These are phyloP conservation scores for Enteromius argenteus DNA, from an alignment of 2,797 vertebrate genomes.

Conservation along the genomic window DNA sequence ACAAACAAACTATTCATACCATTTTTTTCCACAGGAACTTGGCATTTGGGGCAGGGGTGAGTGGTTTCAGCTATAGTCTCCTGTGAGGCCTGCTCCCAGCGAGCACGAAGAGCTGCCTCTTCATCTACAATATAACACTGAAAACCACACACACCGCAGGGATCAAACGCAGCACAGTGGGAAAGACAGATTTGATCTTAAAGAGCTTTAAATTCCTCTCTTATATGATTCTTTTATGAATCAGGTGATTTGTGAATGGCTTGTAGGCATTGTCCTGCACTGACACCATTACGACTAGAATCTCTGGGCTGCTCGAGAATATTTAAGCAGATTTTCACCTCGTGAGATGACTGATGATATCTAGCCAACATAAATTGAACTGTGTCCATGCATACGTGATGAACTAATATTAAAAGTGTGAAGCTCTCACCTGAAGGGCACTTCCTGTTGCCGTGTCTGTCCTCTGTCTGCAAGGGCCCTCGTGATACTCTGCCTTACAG, in stretches of 20 bases:
- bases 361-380: constrained; percentile 14
- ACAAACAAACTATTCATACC: constrained; percentile 70
- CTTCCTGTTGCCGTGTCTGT: constrained; percentile 31
- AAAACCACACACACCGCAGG: not conserved
- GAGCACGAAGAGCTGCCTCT: constrained; percentile 79
- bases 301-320: constrained; percentile 1
- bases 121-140: constrained; percentile 82
- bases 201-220: constrained; percentile 5
- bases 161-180: not conserved
- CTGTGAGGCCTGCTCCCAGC: constrained; percentile 88
- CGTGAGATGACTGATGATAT: constrained; percentile 33
- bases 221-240: constrained; percentile 17
- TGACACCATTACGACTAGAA: not conserved
- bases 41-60: constrained; percentile 87
- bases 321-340: constrained; percentile 26
- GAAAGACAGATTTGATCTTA: not conserved
- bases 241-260: constrained; percentile 32
- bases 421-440: constrained; percentile 65
- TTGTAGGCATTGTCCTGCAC: constrained; percentile 8
- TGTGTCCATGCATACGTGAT: constrained; percentile 23
- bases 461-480: constrained; percentile 72
- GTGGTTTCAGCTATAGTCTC: constrained; percentile 87
- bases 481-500: constrained; percentile 85
- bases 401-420: not conserved
- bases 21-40: constrained; percentile 88